A percentile compares a stretch with the other conserved stretches of the same genome.
phyloP scores from a whole-genome alignment of 2,113 vertebrate species.

The Candoia aspera region DNA sequence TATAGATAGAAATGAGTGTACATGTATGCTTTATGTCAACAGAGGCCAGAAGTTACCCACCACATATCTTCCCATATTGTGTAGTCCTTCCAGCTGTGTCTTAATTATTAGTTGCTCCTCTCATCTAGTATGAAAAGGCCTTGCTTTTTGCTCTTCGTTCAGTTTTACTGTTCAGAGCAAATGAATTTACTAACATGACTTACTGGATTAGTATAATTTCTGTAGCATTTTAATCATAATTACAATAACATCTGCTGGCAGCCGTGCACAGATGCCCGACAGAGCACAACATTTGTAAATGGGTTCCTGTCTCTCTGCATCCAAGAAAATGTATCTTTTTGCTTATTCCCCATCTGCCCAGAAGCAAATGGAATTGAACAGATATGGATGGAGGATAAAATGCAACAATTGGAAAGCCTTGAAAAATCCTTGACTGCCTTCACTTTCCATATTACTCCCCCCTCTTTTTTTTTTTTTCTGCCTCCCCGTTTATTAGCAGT shows the following conservation, averaged over 20 bases:
- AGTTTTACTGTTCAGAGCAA: constrained; percentile 11
- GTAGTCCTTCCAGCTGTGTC: background rate
- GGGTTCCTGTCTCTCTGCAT: constrained; percentile 8
- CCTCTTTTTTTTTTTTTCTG: too few species aligned
- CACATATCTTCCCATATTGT: background rate
- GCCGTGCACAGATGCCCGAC: constrained; percentile 47
- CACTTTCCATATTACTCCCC: background rate
- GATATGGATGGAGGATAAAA: constrained; percentile 4
- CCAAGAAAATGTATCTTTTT: constrained; percentile 14
- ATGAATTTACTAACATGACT: constrained; percentile 50
- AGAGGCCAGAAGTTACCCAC: background rate
- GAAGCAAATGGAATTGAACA: constrained; percentile 18
- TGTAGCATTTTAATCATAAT: constrained; percentile 62
- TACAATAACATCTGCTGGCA: constrained; percentile 65
- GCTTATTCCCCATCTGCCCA: constrained; percentile 16
- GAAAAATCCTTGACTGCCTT: background rate
- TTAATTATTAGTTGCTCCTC: background rate
- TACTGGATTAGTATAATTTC: constrained; percentile 64
- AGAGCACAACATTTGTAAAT: constrained; percentile 37
- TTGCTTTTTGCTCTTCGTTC: background rate
- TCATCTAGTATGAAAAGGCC: background rate
- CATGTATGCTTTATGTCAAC: background rate
- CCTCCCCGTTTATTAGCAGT: background rate
- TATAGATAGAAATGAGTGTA: background rate
- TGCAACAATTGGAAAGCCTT: background rate